Evolutionary conservation across 1,140 invertebrate genomes (phyloP).

Genomic region (Scaptodrosophila lebanonensis): DNA sequence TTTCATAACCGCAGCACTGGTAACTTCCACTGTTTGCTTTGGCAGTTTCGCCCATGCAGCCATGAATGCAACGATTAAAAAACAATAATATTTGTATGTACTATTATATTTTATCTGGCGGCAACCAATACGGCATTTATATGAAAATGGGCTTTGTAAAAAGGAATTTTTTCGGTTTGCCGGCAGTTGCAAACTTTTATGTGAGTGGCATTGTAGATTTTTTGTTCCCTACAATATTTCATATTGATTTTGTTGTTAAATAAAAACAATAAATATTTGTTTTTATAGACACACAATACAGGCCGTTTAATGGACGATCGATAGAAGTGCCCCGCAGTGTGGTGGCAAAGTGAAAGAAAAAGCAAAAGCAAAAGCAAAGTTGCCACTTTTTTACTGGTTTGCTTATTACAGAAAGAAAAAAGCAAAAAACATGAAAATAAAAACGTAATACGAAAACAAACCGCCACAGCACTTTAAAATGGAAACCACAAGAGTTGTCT

Average conservation of each 20-base stretch:
- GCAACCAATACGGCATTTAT: conserved; percentile 37
- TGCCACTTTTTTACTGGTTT: too few species aligned
- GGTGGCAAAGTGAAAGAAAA: too few species aligned
- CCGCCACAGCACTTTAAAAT: conserved; percentile 6
- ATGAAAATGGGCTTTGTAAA: conserved; percentile 46
- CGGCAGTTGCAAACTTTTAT: conserved; percentile 47
- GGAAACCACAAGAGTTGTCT: conserved; percentile 16
- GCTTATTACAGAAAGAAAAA: too few species aligned
- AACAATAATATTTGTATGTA: conserved; percentile 42
- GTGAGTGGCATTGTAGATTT: conserved; percentile 24
- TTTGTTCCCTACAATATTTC: conserved; percentile 44
- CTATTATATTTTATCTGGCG: conserved; percentile 56
- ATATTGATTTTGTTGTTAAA: conserved; percentile 64
- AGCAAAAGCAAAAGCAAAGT: conserved; percentile 5
- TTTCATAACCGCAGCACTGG: too few species aligned
- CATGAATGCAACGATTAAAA: conserved; percentile 20
- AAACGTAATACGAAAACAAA: background rate
- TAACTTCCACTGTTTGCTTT: too few species aligned
- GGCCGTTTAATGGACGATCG: conserved; percentile 34
- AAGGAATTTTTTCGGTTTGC: conserved; percentile 47
- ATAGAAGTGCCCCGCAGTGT: too few species aligned
- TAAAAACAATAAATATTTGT: conserved; percentile 34
- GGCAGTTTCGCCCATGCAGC: conserved; percentile 19
- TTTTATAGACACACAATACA: conserved; percentile 4
- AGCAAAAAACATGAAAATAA: too few species aligned